These are phyloP conservation scores for Harpegnathos saltator DNA, from an alignment of 1,140 invertebrate species.

Conservation along the genomic window DNA sequence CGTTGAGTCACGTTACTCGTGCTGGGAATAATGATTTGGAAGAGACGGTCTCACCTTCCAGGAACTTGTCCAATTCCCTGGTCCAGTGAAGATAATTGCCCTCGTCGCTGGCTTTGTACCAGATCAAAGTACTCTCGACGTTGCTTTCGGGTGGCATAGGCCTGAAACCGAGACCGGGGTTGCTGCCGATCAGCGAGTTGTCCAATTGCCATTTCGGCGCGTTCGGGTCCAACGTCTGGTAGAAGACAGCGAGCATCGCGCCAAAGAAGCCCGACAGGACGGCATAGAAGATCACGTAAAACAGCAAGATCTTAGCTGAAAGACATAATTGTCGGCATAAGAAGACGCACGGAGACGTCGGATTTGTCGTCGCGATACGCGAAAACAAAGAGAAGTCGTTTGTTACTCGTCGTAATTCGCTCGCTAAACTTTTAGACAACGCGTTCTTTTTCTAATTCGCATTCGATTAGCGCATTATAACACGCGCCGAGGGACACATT, in stretches of 20 bases:
- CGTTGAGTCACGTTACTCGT: not conserved
- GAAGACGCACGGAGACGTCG: not conserved
- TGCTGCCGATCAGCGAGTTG: slow-evolving; percentile 94
- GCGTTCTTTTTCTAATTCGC: not conserved
- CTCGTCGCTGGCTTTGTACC: slow-evolving; percentile 93
- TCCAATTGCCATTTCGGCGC: slow-evolving; percentile 95
- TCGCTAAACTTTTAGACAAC: too few species aligned
- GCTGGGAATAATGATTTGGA: not conserved
- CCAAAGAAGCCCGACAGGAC: slow-evolving; percentile 95
- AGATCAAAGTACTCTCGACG: slow-evolving; percentile 97
- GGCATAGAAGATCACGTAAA: slow-evolving; percentile 97
- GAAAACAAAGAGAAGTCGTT: not conserved
- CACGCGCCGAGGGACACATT: not conserved
- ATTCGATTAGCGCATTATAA: not conserved
- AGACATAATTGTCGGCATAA: slow-evolving; percentile 19
- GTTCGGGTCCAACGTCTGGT: slow-evolving; percentile 94
- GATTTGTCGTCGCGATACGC: slow-evolving; percentile 4
- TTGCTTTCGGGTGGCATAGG: slow-evolving; percentile 95
- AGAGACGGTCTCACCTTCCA: slow-evolving; percentile 87
- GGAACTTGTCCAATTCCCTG: slow-evolving; percentile 90
- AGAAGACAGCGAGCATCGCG: slow-evolving; percentile 96
- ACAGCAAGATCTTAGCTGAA: slow-evolving; percentile 96
- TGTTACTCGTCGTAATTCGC: too few species aligned
- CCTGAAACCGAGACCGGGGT: slow-evolving; percentile 97
- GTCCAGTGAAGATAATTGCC: slow-evolving; percentile 94